Evolutionary conservation across 2,797 vertebrate species (phyloP).

Genomic region (Tiaroga cobitis): DNA sequence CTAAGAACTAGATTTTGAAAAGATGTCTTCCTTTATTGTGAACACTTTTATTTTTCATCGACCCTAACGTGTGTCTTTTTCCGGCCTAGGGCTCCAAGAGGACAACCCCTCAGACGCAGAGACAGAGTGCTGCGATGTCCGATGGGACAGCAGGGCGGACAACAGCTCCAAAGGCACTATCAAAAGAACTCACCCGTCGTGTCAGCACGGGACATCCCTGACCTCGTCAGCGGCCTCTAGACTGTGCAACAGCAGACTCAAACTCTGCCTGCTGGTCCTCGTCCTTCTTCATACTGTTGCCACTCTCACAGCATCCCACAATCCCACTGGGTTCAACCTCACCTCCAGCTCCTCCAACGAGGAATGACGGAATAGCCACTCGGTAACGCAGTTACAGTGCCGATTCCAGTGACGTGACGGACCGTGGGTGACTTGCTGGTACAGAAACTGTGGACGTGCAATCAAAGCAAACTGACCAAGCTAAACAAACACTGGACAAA

Average conservation of each 20-base stretch:
- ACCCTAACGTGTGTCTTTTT: slow-evolving; percentile 49
- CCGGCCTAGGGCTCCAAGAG: slow-evolving; percentile 88
- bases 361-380: slow-evolving; percentile 81
- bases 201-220: slow-evolving; percentile 90
- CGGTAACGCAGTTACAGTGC: neutral
- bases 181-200: slow-evolving; percentile 89
- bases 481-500: slow-evolving; percentile 72
- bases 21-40: neutral
- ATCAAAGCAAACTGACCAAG: slow-evolving; percentile 75
- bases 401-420: slow-evolving; percentile 41
- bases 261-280: slow-evolving; percentile 94
- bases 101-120: slow-evolving; percentile 89
- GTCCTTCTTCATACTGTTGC: slow-evolving; percentile 97
- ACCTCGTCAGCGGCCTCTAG: slow-evolving; percentile 92
- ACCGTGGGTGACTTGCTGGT: slow-evolving; percentile 62
- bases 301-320: slow-evolving; percentile 93
- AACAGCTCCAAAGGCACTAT: slow-evolving; percentile 84
- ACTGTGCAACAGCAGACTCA: slow-evolving; percentile 96
- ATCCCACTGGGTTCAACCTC: slow-evolving; percentile 87
- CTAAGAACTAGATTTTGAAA: neutral
- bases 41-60: neutral
- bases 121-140: slow-evolving; percentile 96
- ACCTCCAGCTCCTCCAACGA: slow-evolving; percentile 87
- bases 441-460: slow-evolving; percentile 68
- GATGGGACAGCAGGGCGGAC: slow-evolving; percentile 88